Evolutionary conservation across 1,140 invertebrate genomes (phyloP).

Genomic region (Geopemphigus sp.): DNA sequence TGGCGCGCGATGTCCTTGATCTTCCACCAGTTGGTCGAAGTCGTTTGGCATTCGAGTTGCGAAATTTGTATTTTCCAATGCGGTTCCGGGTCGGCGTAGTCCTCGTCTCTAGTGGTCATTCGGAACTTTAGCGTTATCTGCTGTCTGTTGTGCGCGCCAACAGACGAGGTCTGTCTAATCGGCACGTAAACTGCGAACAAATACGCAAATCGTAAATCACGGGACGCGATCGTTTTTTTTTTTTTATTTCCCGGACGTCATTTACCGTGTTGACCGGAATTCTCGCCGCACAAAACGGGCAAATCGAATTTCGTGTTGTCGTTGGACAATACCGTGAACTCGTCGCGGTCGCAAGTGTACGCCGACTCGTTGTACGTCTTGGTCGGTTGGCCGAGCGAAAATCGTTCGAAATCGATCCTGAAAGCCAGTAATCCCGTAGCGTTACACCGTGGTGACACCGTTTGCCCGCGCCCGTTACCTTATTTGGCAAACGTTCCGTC

Average conservation of each 20-base stretch:
- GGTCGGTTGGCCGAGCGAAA: slow-evolving; percentile 33
- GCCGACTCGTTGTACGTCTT: not conserved
- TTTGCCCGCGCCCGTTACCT: not conserved
- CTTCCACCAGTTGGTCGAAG: slow-evolving; percentile 42
- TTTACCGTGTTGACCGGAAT: slow-evolving; percentile 43
- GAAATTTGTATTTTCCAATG: slow-evolving; percentile 38
- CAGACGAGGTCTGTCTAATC: not conserved
- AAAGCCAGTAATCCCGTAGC: not conserved
- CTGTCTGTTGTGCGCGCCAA: not conserved
- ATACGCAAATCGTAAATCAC: not conserved
- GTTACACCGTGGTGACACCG: too few relatives aligned
- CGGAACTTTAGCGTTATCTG: slow-evolving; percentile 6
- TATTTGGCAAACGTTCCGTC: slow-evolving; percentile 19
- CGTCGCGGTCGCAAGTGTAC: slow-evolving; percentile 31
- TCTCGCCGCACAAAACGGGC: slow-evolving; percentile 34
- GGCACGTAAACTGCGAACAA: slow-evolving; percentile 20
- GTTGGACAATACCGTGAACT: slow-evolving; percentile 4
- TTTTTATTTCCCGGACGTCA: not conserved
- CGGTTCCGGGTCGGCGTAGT: not conserved
- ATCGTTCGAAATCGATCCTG: slow-evolving; percentile 41
- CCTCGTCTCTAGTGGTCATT: slow-evolving; percentile 16
- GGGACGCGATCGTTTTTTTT: not conserved
- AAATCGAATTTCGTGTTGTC: slow-evolving; percentile 12
- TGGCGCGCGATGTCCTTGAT: slow-evolving; percentile 39
- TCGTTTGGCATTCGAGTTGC: slow-evolving; percentile 32